phyloP scores from a whole-genome alignment of 2,888 invertebrate genomes.

The Selenia dentaria region DNA sequence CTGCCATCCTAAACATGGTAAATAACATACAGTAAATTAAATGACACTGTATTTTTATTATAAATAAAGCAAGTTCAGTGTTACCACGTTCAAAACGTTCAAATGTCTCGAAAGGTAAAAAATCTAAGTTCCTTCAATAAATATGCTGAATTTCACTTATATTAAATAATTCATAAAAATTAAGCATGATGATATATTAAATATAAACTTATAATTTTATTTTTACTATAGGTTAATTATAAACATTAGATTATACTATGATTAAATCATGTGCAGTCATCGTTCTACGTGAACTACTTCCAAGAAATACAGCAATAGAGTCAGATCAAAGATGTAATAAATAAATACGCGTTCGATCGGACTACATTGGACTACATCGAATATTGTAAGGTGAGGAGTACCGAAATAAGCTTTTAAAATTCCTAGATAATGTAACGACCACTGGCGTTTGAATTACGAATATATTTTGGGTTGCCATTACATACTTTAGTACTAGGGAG shows the following conservation, averaged over 20 bases:
- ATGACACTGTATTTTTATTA: too few species aligned
- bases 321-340: constrained; percentile 25
- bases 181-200: too few species aligned
- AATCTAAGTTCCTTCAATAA: too few species aligned
- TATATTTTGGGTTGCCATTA: constrained; percentile 46
- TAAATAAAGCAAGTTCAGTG: too few species aligned
- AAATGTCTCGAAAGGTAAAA: too few species aligned
- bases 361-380: constrained; percentile 20
- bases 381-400: constrained; percentile 37
- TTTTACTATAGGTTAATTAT: too few species aligned
- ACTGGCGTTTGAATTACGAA: constrained; percentile 44
- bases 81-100: too few species aligned
- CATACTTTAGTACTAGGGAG: constrained; percentile 32
- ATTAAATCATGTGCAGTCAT: neutral
- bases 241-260: neutral
- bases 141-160: too few species aligned
- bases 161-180: too few species aligned
- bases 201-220: too few species aligned
- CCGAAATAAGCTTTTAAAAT: constrained; percentile 78
- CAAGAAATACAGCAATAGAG: constrained; percentile 4
- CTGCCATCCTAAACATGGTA: too few species aligned
- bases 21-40: too few species aligned
- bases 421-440: constrained; percentile 74
- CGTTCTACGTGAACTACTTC: neutral
- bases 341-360: constrained; percentile 15